These are phyloP conservation scores for Agriopis marginaria DNA, from an alignment of 2,888 invertebrate genomes.

Conservation along the genomic window DNA sequence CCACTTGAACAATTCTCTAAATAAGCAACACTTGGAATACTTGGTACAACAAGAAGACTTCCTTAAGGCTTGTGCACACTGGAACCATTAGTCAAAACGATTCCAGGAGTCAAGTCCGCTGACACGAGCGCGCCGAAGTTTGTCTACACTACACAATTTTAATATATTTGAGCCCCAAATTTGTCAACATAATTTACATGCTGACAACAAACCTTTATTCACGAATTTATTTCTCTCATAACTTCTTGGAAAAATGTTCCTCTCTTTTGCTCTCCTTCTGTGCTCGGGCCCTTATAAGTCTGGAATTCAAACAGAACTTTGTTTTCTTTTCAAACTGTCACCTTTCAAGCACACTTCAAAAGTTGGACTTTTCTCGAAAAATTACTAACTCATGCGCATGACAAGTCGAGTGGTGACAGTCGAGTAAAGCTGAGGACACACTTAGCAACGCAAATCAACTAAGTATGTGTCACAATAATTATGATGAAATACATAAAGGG, in stretches of 20 bases:
- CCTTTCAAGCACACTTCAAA: slow-evolving; percentile 36
- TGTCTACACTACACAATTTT: no score
- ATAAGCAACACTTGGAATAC: slow-evolving; percentile 19
- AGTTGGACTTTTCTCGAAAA: slow-evolving; percentile 28
- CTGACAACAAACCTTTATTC: no score
- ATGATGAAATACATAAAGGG: no score
- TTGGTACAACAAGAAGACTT: background rate
- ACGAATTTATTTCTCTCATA: background rate
- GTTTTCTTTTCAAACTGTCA: slow-evolving; percentile 37
- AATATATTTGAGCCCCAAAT: no score
- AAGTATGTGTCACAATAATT: no score
- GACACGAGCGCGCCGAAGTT: no score
- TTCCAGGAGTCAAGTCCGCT: no score
- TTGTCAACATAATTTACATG: no score
- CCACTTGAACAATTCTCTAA: slow-evolving; percentile 15
- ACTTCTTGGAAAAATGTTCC: no score
- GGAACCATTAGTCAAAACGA: no score
- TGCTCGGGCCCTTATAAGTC: slow-evolving; percentile 2
- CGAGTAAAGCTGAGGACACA: slow-evolving; percentile 13
- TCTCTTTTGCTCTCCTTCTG: background rate
- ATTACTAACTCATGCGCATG: slow-evolving; percentile 37
- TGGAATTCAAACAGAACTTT: slow-evolving; percentile 25
- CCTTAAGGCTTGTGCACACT: background rate
- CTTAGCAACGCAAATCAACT: background rate
- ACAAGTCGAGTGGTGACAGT: slow-evolving; percentile 20